Conservation (phyloP, 2,888 invertebrate genomes). For the Diarsia mendica region DNA sequence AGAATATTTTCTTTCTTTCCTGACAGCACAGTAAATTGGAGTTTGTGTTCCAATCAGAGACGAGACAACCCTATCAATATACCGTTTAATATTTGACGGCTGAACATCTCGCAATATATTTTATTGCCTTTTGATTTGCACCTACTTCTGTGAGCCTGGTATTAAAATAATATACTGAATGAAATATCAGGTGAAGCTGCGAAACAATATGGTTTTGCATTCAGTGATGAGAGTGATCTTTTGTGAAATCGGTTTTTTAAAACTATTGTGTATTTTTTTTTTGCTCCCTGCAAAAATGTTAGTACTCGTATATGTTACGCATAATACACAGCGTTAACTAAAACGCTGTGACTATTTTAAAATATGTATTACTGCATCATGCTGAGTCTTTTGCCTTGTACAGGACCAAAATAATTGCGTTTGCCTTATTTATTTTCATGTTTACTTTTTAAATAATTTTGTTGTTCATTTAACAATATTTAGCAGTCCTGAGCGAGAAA, state of each 20-base stretch:
- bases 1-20: constrained; percentile 23
- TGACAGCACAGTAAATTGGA: constrained; percentile 46
- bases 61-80: constrained; percentile 42
- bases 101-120: constrained; percentile 50
- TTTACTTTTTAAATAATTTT: no score
- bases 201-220: neutral
- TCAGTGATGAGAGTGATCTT: neutral
- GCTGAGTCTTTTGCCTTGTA: no score
- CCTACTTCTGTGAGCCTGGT: constrained; percentile 1
- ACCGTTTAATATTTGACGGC: constrained; percentile 61
- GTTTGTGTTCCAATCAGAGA: constrained; percentile 33
- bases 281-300: neutral
- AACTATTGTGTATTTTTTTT: neutral
- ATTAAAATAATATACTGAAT: constrained; percentile 15
- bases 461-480: no score
- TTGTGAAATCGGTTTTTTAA: neutral
- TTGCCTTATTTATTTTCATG: no score
- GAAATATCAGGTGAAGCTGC: neutral
- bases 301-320: neutral
- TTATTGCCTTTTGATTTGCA: constrained; percentile 53
- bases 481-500: no score
- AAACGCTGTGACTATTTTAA: no score
- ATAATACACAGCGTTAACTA: neutral
- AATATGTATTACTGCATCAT: no score
- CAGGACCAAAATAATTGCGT: no score